These are phyloP conservation scores for Peromyscus aztecus DNA, from an alignment of 2,797 vertebrate species.

Conservation along the genomic window DNA sequence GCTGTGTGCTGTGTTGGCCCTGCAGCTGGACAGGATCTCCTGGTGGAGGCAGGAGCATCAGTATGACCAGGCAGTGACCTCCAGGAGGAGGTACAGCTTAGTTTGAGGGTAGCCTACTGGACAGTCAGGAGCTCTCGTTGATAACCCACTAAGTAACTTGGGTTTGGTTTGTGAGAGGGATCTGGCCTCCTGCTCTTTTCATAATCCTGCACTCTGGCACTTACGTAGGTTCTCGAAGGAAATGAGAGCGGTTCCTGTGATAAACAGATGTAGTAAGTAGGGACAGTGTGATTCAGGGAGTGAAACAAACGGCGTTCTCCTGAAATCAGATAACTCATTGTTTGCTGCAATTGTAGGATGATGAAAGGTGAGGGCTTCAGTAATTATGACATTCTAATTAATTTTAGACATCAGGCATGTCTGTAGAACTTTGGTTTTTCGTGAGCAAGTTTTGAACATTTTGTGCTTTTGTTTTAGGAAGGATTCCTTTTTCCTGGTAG, in stretches of 20 bases:
- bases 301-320: constrained; percentile 43
- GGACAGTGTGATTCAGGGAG: not conserved
- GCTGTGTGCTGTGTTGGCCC: not conserved
- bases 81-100: not conserved
- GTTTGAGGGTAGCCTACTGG: not conserved
- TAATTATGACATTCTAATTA: constrained; percentile 16
- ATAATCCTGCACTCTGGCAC: constrained; percentile 2
- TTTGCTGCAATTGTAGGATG: constrained; percentile 24
- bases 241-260: constrained; percentile 25
- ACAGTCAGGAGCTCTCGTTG: not conserved
- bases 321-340: not conserved
- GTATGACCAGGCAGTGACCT: not conserved
- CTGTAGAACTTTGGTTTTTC: constrained; percentile 56
- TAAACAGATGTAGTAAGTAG: constrained; percentile 19
- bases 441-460: not conserved
- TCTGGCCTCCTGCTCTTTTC: constrained; percentile 20
- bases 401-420: constrained; percentile 16
- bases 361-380: not conserved
- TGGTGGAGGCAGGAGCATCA: not conserved
- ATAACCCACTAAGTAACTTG: not conserved
- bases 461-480: not conserved
- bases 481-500: not conserved
- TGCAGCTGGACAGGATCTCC: not conserved
- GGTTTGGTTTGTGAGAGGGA: constrained; percentile 23
- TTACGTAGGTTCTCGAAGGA: constrained; percentile 43